phyloP scores from a whole-genome alignment of 2,113 vertebrate genomes.

The Grus americana region DNA sequence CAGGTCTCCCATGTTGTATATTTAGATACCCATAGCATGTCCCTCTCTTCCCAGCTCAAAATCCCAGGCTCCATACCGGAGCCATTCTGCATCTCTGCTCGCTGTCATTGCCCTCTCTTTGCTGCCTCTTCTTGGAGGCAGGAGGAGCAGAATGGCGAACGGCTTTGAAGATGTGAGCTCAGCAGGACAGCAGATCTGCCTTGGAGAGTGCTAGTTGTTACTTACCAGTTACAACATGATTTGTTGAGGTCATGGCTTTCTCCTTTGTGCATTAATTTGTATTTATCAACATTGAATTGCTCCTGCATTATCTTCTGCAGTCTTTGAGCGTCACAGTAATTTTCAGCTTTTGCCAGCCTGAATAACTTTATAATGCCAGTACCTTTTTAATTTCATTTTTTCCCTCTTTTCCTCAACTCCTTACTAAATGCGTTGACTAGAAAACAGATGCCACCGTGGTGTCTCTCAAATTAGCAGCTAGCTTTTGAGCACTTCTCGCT shows the following conservation, averaged over 20 bases:
- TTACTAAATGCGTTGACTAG: not conserved
- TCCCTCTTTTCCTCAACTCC: not conserved
- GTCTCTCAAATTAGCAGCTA: not conserved
- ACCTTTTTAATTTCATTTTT: not conserved
- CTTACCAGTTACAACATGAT: too few relatives aligned
- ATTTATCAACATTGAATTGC: not conserved
- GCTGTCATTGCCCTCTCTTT: not conserved
- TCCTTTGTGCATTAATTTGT: not conserved
- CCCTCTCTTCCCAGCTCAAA: not conserved
- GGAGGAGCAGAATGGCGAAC: not conserved
- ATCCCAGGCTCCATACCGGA: not conserved
- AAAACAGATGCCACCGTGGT: not conserved
- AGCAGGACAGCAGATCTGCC: not conserved
- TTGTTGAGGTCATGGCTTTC: not conserved
- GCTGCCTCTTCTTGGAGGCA: not conserved
- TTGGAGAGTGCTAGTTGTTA: not conserved
- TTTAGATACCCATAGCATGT: not conserved
- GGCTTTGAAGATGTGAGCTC: fast-evolving
- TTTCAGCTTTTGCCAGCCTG: not conserved
- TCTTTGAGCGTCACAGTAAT: not conserved
- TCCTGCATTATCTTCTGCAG: not conserved
- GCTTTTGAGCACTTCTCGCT: not conserved
- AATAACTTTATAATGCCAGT: not conserved
- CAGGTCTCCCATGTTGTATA: not conserved
- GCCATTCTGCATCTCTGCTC: not conserved